Evolutionary conservation across 2,113 vertebrate species (phyloP).

Genomic region (Lethenteron reissneri): DNA sequence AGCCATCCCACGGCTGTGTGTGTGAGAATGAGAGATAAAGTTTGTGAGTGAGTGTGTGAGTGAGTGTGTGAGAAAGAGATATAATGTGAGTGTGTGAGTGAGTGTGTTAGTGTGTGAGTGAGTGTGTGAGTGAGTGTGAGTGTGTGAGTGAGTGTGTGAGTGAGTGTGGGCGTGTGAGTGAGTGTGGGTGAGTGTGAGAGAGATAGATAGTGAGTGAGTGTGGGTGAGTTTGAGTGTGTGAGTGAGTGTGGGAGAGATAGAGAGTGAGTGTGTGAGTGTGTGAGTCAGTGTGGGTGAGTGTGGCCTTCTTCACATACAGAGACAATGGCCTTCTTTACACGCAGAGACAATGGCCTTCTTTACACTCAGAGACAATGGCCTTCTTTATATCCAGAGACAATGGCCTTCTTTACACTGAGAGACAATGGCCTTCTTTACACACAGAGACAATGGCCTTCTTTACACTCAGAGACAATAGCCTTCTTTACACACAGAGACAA

Average conservation of each 20-base stretch:
- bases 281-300: not conserved
- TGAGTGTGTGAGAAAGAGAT: not conserved
- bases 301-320: not conserved
- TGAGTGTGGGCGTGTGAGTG: not conserved
- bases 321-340: no score
- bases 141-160: not conserved
- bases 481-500: no score
- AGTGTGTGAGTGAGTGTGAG: not conserved
- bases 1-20: no score
- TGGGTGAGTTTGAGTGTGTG: not conserved
- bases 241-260: not conserved
- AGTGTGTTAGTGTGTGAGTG: not conserved
- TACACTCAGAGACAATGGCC: no score
- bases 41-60: not conserved
- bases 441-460: no score
- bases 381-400: no score
- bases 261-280: not conserved
- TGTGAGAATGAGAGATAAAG: not conserved
- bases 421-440: no score
- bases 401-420: no score
- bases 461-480: no score
- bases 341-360: no score
- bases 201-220: not conserved
- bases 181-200: slow-evolving; percentile 1
- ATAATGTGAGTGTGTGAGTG: not conserved